Base-by-base conservation (phyloP, 2,888 invertebrate genomes). In the Malthinus seriepunctatus region DNA sequence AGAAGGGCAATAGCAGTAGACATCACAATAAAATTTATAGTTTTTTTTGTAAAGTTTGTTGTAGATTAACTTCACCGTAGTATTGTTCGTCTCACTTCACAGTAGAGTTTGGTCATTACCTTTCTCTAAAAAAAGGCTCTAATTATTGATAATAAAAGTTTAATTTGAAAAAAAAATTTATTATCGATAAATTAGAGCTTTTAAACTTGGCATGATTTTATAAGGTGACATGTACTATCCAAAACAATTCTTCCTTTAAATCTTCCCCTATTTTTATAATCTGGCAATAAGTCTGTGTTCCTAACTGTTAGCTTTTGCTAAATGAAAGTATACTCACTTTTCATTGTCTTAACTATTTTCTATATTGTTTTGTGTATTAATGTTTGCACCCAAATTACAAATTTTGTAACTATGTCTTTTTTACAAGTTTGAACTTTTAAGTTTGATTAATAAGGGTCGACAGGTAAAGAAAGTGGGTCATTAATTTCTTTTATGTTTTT, bases 211-310 rank as follows among this genome's bases (percentile, higher is more conserved):
- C 66, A 69, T 70, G 71, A 54, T 70, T 71, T 66, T 64, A 76
- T 81, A 82, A 84, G 86, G 86, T 86, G 86, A 86, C 86, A 72
- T 73, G 85, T 86, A 87, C 86, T 87, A 86, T 86, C 84, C 84
- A 85, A 86, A 86, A 85, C 85, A 84, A 80, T 72, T 69, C 67
- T 70, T 71, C 67, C 71, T 62, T 66, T 62, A 69, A 65, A 62
- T 60, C 56, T 62, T 61, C 39, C 47, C 55, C 52, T 60, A 51
- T 58, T 52, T 52, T 56, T 58, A 51, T 61, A 63, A 51, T 66
- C 59, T 53, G 58, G 44, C 63, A 60, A 54, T 31, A 58, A 35
- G 63, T 73, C 73, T 73, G 72, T 73, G 72, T 68, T 73, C 71
- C 65, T 63, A 71, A 72, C 71, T 71, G 70, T 70, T 66, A 54